Evolutionary conservation across 2,113 vertebrate genomes (phyloP).

Genomic region (Chloropsis hardwickii): DNA sequence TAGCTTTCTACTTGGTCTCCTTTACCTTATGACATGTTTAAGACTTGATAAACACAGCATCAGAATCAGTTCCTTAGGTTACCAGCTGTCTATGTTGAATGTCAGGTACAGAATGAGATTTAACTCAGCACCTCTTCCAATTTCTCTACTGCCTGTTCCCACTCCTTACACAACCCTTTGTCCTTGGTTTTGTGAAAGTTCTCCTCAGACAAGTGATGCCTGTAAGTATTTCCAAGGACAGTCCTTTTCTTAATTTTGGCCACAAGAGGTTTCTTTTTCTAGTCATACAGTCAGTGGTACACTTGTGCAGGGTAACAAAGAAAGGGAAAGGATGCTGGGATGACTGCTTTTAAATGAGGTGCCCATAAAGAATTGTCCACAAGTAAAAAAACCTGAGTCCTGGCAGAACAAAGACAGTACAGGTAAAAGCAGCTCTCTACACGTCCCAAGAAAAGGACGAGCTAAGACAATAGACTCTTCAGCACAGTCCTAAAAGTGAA

Average conservation of each 20-base stretch:
- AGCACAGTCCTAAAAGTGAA: neutral
- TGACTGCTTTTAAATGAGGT: neutral
- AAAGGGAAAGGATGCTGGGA: neutral
- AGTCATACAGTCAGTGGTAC: neutral
- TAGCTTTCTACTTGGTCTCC: neutral
- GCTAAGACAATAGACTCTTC: neutral
- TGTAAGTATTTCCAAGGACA: neutral
- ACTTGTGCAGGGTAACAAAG: neutral
- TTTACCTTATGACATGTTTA: neutral
- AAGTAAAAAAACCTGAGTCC: neutral
- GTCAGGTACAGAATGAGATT: neutral
- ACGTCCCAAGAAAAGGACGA: neutral
- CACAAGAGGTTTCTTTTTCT: neutral
- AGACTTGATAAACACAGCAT: neutral
- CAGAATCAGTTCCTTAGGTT: neutral
- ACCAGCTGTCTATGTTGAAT: neutral
- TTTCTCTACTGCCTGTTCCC: neutral
- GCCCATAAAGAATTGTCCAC: neutral
- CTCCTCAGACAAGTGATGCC: neutral
- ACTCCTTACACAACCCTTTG: neutral
- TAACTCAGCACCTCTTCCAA: neutral
- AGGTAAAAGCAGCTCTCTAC: neutral
- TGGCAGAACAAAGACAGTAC: neutral
- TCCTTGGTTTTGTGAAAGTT: neutral
- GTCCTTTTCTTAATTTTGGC: neutral